Base-by-base conservation (phyloP, 2,888 invertebrate species). In the Drosophila algonquin region DNA sequence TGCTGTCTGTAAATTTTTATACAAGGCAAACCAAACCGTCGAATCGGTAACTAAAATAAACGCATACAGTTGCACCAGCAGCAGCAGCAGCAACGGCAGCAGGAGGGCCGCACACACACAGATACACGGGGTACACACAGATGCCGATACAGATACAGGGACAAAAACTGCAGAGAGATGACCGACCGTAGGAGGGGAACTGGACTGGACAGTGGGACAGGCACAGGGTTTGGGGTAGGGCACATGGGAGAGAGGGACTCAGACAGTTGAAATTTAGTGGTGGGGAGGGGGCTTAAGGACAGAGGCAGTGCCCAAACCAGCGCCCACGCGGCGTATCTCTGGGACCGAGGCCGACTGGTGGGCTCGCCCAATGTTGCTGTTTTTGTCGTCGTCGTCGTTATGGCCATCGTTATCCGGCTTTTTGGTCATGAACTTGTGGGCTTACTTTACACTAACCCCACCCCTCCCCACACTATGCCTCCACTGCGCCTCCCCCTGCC, bases 401-500 rank as follows among this genome's bases (percentile, higher is more conserved):
- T 40, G 40, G 40, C 40, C 40, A 12, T 40, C 21, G 76, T 48
- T 79, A 74, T 74, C 83, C 87, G 89, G 87, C 83, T 67, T 74
- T 87, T 85, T 84, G 85, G 87, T 85, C 82, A 81, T 85, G 87
- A 85, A 85, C 87, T 85, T 85, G 83, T 70, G 76, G 76, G 73
- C 60, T 74, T 76, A 32, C 53, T 46, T 59, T 50, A 55, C 35
- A 32, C 32, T 32, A 50, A 45, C 24, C 32, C 46, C 44, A 18
- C 62, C 63, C 46, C 52, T 35, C n/a, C 64, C 47, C 40, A 14
- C 40, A 35, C 12, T 14, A 14, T 40, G 5, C 3, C 10, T 40
- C 40, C 14, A 14, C 40, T 6, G 14, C 5, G 14, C 55, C 24
- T 6, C 35, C 7, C n/a, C 44, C 2, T 40, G 52, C 51, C 50